These are phyloP conservation scores for Sphaerodactylus townsendi DNA, from an alignment of 2,113 vertebrate genomes.

Conservation along the genomic window DNA sequence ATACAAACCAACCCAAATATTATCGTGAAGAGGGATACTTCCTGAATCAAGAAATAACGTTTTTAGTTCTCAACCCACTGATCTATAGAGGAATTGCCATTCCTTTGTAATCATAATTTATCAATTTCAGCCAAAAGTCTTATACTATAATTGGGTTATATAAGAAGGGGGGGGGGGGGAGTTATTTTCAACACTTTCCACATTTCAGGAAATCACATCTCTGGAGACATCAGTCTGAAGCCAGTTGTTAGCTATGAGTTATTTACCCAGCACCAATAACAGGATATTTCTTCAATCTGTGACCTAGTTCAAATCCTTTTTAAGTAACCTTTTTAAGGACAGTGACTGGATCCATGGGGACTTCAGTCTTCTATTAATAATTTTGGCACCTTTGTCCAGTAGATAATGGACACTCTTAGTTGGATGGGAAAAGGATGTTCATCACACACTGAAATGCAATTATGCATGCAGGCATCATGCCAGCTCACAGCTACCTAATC, in stretches of 20 bases:
- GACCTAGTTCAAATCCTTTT: neutral
- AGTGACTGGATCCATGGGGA: neutral
- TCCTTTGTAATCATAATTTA: neutral
- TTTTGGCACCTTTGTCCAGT: neutral
- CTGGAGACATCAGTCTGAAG: neutral
- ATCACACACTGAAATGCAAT: neutral
- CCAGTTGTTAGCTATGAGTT: neutral
- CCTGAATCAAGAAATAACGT: no score
- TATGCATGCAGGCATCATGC: neutral
- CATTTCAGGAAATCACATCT: neutral
- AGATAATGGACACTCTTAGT: neutral
- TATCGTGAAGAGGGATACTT: no score
- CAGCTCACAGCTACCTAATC: neutral
- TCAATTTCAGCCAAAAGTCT: neutral
- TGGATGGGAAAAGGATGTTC: rapidly evolving
- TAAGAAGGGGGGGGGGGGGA: neutral
- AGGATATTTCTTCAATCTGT: neutral
- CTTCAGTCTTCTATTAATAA: neutral
- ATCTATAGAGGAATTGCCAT: no score
- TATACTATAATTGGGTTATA: neutral
- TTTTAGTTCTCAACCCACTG: no score
- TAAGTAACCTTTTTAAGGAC: neutral
- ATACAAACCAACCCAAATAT: no score
- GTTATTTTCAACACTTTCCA: neutral
- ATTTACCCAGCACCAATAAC: neutral